Conservation (phyloP, 92 coral and sea anemone genomes). For the Epizoanthus fatuus region DNA sequence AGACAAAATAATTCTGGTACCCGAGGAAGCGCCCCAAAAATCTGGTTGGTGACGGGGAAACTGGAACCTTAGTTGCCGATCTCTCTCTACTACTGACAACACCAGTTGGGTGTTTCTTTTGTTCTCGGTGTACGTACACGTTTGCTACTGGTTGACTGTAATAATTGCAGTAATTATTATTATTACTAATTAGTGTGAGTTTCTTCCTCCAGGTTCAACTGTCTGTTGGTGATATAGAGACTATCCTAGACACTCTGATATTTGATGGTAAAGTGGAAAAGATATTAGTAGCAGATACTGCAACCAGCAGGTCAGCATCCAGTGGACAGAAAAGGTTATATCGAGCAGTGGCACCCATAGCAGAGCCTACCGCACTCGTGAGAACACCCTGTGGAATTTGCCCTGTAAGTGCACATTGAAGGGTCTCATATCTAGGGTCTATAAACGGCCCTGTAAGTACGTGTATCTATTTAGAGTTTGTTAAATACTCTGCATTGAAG, state of each 20-base stretch:
- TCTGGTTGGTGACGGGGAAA: no score
- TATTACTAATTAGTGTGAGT: background rate
- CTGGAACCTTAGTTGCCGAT: no score
- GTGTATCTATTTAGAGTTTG: background rate
- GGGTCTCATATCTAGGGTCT: background rate
- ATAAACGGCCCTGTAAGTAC: background rate
- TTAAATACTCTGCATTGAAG: background rate
- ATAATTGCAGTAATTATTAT: background rate
- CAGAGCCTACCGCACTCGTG: conserved; percentile 90
- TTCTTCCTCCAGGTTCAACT: conserved; percentile 81
- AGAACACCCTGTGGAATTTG: conserved; percentile 97
- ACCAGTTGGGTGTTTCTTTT: background rate
- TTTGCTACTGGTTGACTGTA: background rate
- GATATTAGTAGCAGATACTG: conserved; percentile 81
- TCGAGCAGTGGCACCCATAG: conserved; percentile 82
- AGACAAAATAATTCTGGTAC: no score
- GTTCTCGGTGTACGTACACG: background rate
- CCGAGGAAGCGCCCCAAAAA: no score
- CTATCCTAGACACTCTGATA: conserved; percentile 91
- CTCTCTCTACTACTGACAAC: no score
- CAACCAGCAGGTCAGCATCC: conserved; percentile 64
- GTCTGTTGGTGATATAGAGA: conserved; percentile 91
- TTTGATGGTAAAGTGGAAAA: conserved; percentile 97
- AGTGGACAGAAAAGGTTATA: conserved; percentile 82
- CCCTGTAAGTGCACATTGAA: conserved; percentile 73